Base-by-base conservation (phyloP, 2,113 vertebrate genomes). In the Antechinus stuartii region DNA sequence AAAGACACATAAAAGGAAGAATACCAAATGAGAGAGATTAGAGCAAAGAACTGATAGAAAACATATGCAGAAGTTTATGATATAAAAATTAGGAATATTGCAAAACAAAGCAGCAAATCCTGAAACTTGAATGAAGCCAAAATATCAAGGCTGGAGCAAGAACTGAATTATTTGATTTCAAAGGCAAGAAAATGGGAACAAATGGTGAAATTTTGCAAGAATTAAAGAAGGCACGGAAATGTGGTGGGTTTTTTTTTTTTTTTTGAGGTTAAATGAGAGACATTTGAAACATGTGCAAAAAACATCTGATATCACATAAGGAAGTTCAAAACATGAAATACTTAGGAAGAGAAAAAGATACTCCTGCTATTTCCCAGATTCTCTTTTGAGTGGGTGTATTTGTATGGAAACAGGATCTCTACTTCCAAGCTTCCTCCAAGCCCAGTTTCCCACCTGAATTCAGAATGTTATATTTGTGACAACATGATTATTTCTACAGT, bases 401-500 rank as follows among this genome's bases (percentile, higher is more conserved):
- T 92, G 89, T 57, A 91, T 95, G 54, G 94, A 96, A 97, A 97
- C 23, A 94, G 12, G 84, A 95, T 90, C 46, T 93, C 95, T 97
- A 14, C 90, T 91, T 14, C 14, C 89, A 46, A 96, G 92, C 56
- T 96, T 47, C 2, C 95, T 96, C 91, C 93, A 76, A 76, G 93
- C 55, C 53, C 95, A 54, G 54, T 89, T 27, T 52, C 90, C 24
- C 27, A 95, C 89, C 90, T 97, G 92, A 97, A 97, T 92, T 95
- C 84, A 55, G 94, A 97, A 97, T 95, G 93, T 95, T 97, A 27
- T 97, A 97, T 97, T 97, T 96, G 96, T 97, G 93, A 97, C 92
- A 97, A 96, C 92, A 94, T 61, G 91, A 91, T 97, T 92, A 96
- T 97, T 97, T 97, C 94, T 97, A 96, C 96, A 97, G 94, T 97